Percentiles rank a stretch among this genome's conserved stretches.
Evolutionary conservation across 2,888 invertebrate species (phyloP).

Genomic region (Ligdia adustata): DNA sequence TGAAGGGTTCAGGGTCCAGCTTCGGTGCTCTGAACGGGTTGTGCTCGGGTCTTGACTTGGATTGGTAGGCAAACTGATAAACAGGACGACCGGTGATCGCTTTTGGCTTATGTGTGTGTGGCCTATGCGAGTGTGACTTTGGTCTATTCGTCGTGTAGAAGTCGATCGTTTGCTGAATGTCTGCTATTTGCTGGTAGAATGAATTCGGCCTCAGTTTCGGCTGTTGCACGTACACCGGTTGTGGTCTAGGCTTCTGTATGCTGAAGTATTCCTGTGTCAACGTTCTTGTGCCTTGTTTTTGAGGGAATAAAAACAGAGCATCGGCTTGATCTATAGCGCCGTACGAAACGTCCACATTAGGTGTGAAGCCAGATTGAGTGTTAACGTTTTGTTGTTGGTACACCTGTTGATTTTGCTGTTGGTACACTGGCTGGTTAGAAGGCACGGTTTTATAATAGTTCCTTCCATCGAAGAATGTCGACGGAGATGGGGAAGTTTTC

Average conservation of each 20-base stretch:
- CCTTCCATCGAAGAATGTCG: slow-evolving; percentile 74
- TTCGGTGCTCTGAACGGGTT: slow-evolving; percentile 77
- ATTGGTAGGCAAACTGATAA: slow-evolving; percentile 90
- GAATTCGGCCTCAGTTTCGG: slow-evolving; percentile 75
- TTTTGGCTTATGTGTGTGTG: slow-evolving; percentile 75
- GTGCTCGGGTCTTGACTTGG: slow-evolving; percentile 77
- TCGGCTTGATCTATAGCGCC: slow-evolving; percentile 75
- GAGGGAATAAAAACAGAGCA: slow-evolving; percentile 77
- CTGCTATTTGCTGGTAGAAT: slow-evolving; percentile 87
- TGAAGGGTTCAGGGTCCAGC: slow-evolving; percentile 85
- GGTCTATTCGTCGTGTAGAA: slow-evolving; percentile 85
- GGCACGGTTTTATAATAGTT: slow-evolving; percentile 76
- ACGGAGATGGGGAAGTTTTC: slow-evolving; percentile 82
- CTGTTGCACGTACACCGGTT: slow-evolving; percentile 67
- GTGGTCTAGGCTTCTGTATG: slow-evolving; percentile 73
- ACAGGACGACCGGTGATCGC: slow-evolving; percentile 82
- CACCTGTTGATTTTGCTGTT: slow-evolving; percentile 50
- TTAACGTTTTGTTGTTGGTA: slow-evolving; percentile 60
- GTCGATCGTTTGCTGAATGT: slow-evolving; percentile 86
- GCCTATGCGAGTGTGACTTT: slow-evolving; percentile 69
- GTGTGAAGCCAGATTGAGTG: slow-evolving; percentile 62
- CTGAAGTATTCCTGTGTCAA: slow-evolving; percentile 82
- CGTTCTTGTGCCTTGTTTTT: slow-evolving; percentile 78
- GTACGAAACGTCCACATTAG: slow-evolving; percentile 72
- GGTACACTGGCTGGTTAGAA: slow-evolving; percentile 39